Evolutionary conservation across 2,888 invertebrate species (phyloP), one percentile per base, ranked within the genome.

Genomic region (Andrena trimmerana): DNA sequence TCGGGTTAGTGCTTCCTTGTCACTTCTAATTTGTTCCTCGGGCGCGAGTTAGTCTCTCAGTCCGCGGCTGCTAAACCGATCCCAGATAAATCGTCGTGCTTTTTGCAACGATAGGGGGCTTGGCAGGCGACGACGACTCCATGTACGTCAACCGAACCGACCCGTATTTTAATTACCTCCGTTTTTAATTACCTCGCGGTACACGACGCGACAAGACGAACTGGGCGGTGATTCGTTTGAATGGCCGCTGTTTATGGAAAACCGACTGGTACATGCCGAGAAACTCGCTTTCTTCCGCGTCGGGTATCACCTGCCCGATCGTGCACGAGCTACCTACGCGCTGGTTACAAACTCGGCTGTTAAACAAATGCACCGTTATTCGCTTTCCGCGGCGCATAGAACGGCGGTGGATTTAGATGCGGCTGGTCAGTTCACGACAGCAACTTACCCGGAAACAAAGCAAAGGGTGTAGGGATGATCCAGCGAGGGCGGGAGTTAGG

Each of bases 1-100:
- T 68, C 82, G 72, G 70, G 74, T 88, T 77, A 84, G 83, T 86
- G 84, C 83, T 88, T 88, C 84, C 80, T 81, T 86, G 86, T 87
- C 87, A 69, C 73, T 82, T 85, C 78, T 85, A 87, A 89, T 90
- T 90, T 86, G 83, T 76, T 70, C 68, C 69, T 50, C 42, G 78
- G 71, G 80, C 52, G 69, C 68, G 68, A 75, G 76, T 42, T 5
- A 5, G 42, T 42, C 42, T 42, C 42, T 42, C 42, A 16, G 42
- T 42, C 5, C 42, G 42, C 42, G 42, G 42, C 42, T 42, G 42
- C 16, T 42, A 42, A 42, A 42, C 42, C 42, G 13, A 16, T 4
- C 42, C 1, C 16, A 42, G 42, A 42, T 42, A 42, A 16, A 42
- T 42, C 42, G 13, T 16, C 42, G 4, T 83, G 42, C 16, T 84